Evolutionary conservation across 2,797 vertebrate species (phyloP).

Genomic region (Austrolebias charrua): DNA sequence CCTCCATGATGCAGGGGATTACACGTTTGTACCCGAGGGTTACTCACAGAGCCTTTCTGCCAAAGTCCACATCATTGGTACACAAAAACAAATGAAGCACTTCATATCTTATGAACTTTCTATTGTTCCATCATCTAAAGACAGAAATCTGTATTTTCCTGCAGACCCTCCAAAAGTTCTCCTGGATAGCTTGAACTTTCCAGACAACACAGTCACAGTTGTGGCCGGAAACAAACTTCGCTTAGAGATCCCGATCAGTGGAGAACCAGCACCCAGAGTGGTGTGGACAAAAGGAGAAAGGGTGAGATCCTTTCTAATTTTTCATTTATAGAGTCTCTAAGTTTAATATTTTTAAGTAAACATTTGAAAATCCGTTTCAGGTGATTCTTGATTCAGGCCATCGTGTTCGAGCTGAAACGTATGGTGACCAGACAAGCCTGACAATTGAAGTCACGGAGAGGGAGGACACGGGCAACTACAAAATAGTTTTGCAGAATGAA

Average conservation of each 20-base stretch:
- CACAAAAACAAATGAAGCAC: constrained; percentile 21
- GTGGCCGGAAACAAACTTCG: constrained; percentile 96
- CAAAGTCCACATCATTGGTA: constrained; percentile 94
- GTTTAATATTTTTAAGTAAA: too few relatives aligned
- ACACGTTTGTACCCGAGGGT: constrained; percentile 93
- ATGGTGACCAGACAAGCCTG: constrained; percentile 89
- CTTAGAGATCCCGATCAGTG: constrained; percentile 91
- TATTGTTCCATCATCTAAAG: not conserved
- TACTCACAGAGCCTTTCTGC: constrained; percentile 88
- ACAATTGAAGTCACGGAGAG: constrained; percentile 93
- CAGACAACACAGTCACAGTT: constrained; percentile 89
- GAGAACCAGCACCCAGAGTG: constrained; percentile 92
- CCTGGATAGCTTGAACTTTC: constrained; percentile 89
- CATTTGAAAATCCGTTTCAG: constrained; percentile 53
- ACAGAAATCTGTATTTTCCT: constrained; percentile 9
- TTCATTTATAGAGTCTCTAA: not conserved
- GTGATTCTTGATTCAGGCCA: constrained; percentile 89
- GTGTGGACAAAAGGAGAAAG: constrained; percentile 96
- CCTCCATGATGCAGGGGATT: constrained; percentile 92
- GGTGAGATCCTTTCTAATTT: constrained; percentile 71
- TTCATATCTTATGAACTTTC: not conserved
- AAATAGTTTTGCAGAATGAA: constrained; percentile 94
- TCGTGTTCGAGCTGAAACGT: constrained; percentile 88
- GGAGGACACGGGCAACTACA: constrained; percentile 91
- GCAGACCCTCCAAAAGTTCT: constrained; percentile 93